Base-by-base conservation (phyloP, 1,140 invertebrate species). In the Subanguina moxae region DNA sequence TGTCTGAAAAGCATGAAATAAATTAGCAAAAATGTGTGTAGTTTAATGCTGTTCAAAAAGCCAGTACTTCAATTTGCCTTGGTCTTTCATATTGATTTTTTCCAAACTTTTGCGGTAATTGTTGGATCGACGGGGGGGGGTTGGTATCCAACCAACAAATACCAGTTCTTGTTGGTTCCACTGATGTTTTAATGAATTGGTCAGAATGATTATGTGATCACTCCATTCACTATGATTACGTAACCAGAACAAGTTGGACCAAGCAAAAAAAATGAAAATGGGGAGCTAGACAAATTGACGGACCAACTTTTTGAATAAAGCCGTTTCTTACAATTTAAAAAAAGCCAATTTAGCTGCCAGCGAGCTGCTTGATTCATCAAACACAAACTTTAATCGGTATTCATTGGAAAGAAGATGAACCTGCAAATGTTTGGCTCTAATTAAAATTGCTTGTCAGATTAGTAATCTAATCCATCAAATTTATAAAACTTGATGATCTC, bases 321-420 rank as follows among this genome's bases (percentile, higher is more conserved):
- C 17, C 21, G 21, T 58, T 58, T 13, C 30, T 19, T 61, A 61
- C 58, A 5, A 5, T 61, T 61, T 61, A 28, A 61, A 61, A 61
- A n/a, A 19, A 7, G 3, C 19, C 28, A 25, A 32, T 1, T 61
- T 25, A 28, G 27, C n/a, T 25, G 58, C 5, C 13, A 61, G n/a
- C 28, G n/a, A 30, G 19, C 13, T 61, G 19, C 3, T 28, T 5
- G 58, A 28, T n/a, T 61, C 58, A 43, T 61, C 58, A 28, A 61
- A 32, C 19, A 61, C 38, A 61, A 61, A 61, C n/a, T 43, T 30
- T 30, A 61, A 25, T 61, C 38, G 19, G 21, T 43, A 7, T 30
- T 61, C 58, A 13, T 28, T 30, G 38, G 58, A 30, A 21, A 61
- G 38, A 3, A 61, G n/a, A 43, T 61, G 58, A 32, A 61, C 28